Base-by-base conservation (phyloP, 2,113 vertebrate genomes). In the Callopanchax toddi region DNA sequence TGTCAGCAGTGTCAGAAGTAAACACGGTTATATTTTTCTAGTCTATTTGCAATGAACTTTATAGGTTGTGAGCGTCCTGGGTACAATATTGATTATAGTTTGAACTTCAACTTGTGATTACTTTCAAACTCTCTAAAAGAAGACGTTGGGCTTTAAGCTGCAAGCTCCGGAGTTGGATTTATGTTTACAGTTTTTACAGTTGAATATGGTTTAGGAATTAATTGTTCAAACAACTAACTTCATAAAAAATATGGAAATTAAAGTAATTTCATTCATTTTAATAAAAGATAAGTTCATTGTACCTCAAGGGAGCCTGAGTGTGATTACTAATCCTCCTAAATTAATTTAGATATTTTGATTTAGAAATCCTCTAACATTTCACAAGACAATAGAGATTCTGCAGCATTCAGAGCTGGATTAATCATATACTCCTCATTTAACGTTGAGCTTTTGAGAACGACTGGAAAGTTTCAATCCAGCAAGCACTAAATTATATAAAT, bases 271-370 rank as follows among this genome's bases (percentile, higher is more conserved):
- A 8, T 61, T 58, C 60, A 73, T 81, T 66, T 78, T 52, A 80
- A 43, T 59, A 45, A 71, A 51, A 56, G 68, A 73, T 65, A 79
- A 79, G 17, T 77, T 49, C 42, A 79, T 74, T 80, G 58, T 58
- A 49, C 56, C 72, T 72, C 64, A 0, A 51, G 53, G 32, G 74
- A 81, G 53, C 36, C 23, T 16, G 52, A 60, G 62, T 22, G 25
- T 51, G 2, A 53, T 69, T 53, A 37, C 39, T 74, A 83, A 84
- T 82, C 67, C 68, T 22, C 45, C 77, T 50, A 56, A 82, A 85
- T 79, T 73, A 60, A 79, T 82, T 81, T 43, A 67, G 48, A 83
- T 82, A 63, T 79, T 74, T 71, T 79, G 59, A 61, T 54, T 85
- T 54, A 59, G 57, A 60, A 29, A 62, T 46, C 32, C 16, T 60